Evolutionary conservation across 1,140 invertebrate species (phyloP), one percentile per base, ranked within the genome.

Genomic region (Mylabris phalerata): DNA sequence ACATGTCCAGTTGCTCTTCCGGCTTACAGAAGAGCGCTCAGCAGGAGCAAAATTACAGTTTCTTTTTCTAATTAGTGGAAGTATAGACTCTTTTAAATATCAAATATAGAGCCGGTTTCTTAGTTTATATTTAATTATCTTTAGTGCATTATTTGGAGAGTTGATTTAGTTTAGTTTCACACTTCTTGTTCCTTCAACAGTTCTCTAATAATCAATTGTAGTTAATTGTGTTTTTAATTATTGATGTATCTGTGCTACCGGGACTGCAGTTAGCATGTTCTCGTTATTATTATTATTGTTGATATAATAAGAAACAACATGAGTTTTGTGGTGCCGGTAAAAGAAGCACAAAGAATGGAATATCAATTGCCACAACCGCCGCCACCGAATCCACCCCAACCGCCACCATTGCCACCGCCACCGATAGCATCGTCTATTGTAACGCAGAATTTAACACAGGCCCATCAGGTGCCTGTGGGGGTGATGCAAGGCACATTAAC

Each of bases 281-380:
- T 58, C 3, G 7, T 32, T 32, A 32, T 32, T 32, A 32, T 32
- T 4, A 32, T 32, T 32, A 32, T 32, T 32, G 32, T 7, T 32
- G 7, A 32, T 32, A 4, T 3, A 32, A 32, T 32, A 32, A 32
- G 7, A 3, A 32, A 5, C 44, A 64, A 61, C 67, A 72, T 72
- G 70, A 72, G 70, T 72, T 72, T 72, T 69, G 70, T 71, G 64
- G 66, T 70, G 61, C 67, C 70, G 52, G 67, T 67, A 61, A 64
- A 67, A 63, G 67, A 67, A 45, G 43, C 56, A 41, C 66, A 63
- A 67, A 74, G 70, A 68, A 77, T 77, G 74, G 75, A 77, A 66
- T 77, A 76, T 70, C 72, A 77, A 71, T 71, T 75, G 72, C 74
- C 75, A 57, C 57, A 65, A 46, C 66, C 67, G 69, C 71, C 75